Percentiles rank a stretch among this genome's conserved stretches.
Conservation (phyloP, 2,888 invertebrate genomes). For the Sthenelais limicola region DNA sequence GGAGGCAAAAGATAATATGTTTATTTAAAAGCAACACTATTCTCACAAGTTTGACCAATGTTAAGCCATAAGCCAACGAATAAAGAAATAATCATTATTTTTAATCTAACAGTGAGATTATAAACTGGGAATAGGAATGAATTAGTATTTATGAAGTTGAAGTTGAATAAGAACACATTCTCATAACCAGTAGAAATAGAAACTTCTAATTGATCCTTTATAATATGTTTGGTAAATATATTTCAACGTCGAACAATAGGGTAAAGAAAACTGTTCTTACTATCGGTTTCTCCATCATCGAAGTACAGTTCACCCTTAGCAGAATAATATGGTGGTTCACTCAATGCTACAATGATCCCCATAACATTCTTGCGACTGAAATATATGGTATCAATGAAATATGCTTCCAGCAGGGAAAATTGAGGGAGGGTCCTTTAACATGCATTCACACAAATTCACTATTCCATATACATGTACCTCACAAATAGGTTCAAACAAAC, state of each 20-base stretch:
- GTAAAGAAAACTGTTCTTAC: slow-evolving; percentile 37
- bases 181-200: neutral
- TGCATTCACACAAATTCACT: no score
- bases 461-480: no score
- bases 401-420: no score
- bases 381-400: no score
- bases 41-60: neutral
- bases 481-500: no score
- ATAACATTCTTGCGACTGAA: slow-evolving; percentile 74
- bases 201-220: neutral
- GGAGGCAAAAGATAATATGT: neutral
- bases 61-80: no score
- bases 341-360: slow-evolving; percentile 50
- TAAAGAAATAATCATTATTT: neutral
- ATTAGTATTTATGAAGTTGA: neutral
- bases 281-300: slow-evolving; percentile 52
- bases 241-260: no score
- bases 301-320: slow-evolving; percentile 52
- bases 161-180: neutral
- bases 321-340: slow-evolving; percentile 38
- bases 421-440: no score
- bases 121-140: no score
- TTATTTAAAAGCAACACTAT: neutral
- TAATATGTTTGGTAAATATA: neutral
- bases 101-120: no score